A percentile compares a stretch with the other conserved stretches of the same genome.
Conservation (phyloP, 1,140 invertebrate genomes). For the Brachionus paranguensis region DNA sequence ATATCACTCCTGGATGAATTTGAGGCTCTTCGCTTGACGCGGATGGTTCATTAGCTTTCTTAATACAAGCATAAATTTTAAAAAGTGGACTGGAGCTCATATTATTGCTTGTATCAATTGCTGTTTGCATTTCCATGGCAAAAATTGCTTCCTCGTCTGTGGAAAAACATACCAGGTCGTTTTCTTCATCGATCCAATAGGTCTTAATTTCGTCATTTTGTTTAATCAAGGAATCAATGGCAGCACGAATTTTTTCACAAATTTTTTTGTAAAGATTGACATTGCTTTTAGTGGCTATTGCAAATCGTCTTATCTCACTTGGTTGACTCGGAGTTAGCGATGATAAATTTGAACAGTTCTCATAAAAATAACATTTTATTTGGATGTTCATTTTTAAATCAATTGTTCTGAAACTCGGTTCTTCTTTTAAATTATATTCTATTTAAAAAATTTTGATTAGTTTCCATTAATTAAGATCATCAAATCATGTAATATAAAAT, state of each 20-base stretch:
- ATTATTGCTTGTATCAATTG: background rate
- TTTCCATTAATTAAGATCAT: no score
- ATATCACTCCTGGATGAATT: conserved; percentile 64
- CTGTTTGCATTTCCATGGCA: conserved; percentile 19
- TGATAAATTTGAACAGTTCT: background rate
- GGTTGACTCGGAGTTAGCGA: background rate
- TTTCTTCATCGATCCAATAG: conserved; percentile 37
- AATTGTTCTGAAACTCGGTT: background rate
- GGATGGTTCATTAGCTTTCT: background rate
- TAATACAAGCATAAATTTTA: background rate
- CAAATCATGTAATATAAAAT: no score
- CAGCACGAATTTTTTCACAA: background rate
- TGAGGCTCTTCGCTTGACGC: background rate
- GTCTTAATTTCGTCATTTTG: background rate
- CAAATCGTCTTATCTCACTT: conserved; percentile 24
- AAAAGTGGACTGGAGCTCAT: background rate
- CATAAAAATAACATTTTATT: conserved; percentile 12
- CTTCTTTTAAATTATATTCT: no score
- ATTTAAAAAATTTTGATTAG: no score
- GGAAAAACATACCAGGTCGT: conserved; percentile 13
- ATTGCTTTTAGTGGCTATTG: background rate
- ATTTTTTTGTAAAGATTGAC: background rate
- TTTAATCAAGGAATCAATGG: background rate
- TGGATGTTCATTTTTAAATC: conserved; percentile 2
- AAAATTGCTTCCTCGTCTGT: background rate